Evolutionary conservation across 30 jellyfish, hydroid and myxozoan genomes (phyloP), one percentile per base, ranked within the genome.

Genomic region (Hydractinia symbiolongicarpus): DNA sequence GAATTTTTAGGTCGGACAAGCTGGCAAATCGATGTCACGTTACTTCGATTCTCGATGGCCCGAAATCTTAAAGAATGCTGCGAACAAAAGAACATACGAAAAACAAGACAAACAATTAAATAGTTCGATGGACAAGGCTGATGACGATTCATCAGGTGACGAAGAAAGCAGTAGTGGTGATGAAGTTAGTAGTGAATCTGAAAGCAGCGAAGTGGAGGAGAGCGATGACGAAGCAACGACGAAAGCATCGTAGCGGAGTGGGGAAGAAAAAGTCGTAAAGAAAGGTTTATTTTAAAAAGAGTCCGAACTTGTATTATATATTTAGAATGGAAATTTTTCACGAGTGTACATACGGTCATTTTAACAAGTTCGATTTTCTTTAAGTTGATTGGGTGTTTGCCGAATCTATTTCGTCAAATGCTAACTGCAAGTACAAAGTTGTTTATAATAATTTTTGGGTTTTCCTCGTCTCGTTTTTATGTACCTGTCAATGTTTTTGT

Each of bases 1-100:
- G 5, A 0, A 11, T 11, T 58, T 50, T 16, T 71, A 94, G 99
- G 99, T 94, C 73, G 99, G 99, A 50, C 86, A 80, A 78, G 99
- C 99, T 52, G 99, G 99, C 9, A 88, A 94, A 79, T 66, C 83
- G 8, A 94, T 94, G 99, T 66, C 88, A 15, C 82, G 83, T 56
- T 94, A 60, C 86, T 88, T 94, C 66, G 99, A 94, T 55, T 88
- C 88, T 67, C 74, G 96, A 13, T 94, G 99, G 99, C 53, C 85
- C 3, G 95, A 93, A 21, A 86, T 93, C 40, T 54, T 44, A n/a
- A 61, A 19, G 15, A 10, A 86, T 7, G 78, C 21, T 20, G 88
- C 64, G 58, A 81, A 40, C 14, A 79, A 61, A 50, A 57, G 14
- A 20, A 50, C 17, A 1, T 53, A 10, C 10, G 82, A 7, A 11